Evolutionary conservation across 2,888 invertebrate genomes (phyloP), one percentile per base, ranked within the genome.

Genomic region (Anodontia alba): DNA sequence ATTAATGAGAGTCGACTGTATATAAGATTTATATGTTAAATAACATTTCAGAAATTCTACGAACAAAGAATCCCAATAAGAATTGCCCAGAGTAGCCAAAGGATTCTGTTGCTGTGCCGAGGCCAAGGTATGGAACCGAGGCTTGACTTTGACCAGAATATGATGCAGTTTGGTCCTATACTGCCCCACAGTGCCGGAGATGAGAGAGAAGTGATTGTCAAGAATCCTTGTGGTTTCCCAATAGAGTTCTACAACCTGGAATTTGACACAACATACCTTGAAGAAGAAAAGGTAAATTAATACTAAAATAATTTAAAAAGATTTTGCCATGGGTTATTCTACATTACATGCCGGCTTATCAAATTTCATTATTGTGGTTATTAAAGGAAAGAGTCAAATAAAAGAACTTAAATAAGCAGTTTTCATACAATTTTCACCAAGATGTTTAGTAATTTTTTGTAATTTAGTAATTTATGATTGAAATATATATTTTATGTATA

Each of bases 161-260:
- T 94, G 74, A 94, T 97, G 42, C 94, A 93, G 80, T 97, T 97
- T 92, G 95, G 95, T 5, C 96, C 97, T 0, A 95, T 96, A 0
- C 92, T 96, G 76, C 97, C 97, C 0, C 96, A 96, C 95, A 95
- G 96, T 26, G 94, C 95, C 57, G 95, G 95, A 1, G 95, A 95
- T n/a, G 96, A 96, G 70, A 95, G 95, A 81, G 95, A 95, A 83
- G 95, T 97, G 80, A 95, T 95, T 3, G 92, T 97, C 8, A 95
- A 96, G 77, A 97, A 97, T 92, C 95, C 95, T 0, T 96, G 96
- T 81, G 93, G 95, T 5, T 96, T 96, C 93, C 96, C 97, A 0
- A 95, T 97, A 29, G 97, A 97, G 93, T 95, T 96, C 69, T 96
- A 96, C 91, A 96, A 96, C 93, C 95, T 96, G 26, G 96, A 97